phyloP scores from a whole-genome alignment of 2,113 vertebrate species.

The Leucoraja erinaceus region DNA sequence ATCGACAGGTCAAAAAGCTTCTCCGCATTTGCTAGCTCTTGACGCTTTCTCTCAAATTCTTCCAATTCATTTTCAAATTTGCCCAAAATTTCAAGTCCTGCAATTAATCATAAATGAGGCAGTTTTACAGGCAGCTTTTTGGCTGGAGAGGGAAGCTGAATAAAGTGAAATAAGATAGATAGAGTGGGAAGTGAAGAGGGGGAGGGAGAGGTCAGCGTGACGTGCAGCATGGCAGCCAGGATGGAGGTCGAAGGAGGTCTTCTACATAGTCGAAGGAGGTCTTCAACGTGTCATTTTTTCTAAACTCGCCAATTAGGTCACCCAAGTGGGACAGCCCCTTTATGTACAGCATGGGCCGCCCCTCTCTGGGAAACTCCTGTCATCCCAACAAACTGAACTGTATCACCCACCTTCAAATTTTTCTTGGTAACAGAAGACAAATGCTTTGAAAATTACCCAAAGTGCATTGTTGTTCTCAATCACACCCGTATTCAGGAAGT shows the following conservation, averaged over 20 bases:
- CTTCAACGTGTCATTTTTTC: no score
- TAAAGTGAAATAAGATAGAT: background rate
- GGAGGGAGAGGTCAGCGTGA: no score
- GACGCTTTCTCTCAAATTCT: constrained; percentile 55
- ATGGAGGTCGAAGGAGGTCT: no score
- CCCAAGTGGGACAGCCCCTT: no score
- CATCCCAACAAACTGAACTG: background rate
- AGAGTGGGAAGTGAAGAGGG: background rate
- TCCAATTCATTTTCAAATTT: constrained; percentile 66
- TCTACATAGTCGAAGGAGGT: no score
- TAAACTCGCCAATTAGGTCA: no score
- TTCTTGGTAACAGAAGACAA: background rate
- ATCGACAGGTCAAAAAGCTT: constrained; percentile 78
- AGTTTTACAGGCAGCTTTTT: background rate
- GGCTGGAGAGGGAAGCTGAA: background rate
- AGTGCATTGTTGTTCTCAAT: background rate
- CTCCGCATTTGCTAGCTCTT: constrained; percentile 71
- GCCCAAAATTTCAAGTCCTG: constrained; percentile 68
- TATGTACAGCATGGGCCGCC: no score
- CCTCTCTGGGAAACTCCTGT: no score
- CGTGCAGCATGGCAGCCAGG: background rate
- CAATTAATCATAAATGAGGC: background rate
- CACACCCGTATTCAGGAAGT: background rate
- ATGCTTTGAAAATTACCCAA: background rate
- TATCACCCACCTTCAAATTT: background rate